These are phyloP conservation scores for Sternotherus odoratus DNA, from an alignment of 2,797 vertebrate genomes.

Conservation along the genomic window DNA sequence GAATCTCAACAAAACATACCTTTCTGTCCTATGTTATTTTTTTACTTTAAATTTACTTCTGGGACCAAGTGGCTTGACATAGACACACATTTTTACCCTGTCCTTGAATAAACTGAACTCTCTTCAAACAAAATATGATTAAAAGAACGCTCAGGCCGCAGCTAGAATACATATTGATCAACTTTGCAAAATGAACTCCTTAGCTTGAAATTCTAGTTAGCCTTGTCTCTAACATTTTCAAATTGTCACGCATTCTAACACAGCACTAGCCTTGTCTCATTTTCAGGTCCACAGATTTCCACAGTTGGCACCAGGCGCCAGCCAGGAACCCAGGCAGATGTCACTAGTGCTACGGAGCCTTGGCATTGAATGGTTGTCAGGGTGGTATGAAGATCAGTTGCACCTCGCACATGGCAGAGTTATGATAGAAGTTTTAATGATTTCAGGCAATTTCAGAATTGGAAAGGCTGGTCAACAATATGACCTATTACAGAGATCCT, in stretches of 20 bases:
- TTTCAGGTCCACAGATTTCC: too few species aligned
- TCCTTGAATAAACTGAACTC: background rate
- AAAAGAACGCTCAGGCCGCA: background rate
- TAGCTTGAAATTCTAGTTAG: background rate
- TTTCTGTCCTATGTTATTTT: background rate
- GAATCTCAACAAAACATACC: background rate
- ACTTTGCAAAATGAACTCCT: background rate
- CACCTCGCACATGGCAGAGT: too few species aligned
- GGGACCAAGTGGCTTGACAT: background rate
- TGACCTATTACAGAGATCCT: too few species aligned
- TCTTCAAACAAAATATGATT: background rate
- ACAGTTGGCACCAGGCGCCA: too few species aligned
- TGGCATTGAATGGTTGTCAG: too few species aligned
- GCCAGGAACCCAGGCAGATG: too few species aligned
- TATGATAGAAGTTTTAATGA: too few species aligned
- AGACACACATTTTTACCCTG: background rate
- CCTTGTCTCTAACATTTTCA: background rate
- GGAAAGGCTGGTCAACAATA: too few species aligned
- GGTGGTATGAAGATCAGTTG: too few species aligned
- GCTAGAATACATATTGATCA: background rate
- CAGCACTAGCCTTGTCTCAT: background rate
- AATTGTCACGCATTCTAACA: rapidly evolving
- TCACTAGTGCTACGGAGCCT: too few species aligned
- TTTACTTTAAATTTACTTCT: background rate
- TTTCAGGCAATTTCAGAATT: too few species aligned